Conservation (phyloP, 2,797 vertebrate species). For the Sebastes reedi region DNA sequence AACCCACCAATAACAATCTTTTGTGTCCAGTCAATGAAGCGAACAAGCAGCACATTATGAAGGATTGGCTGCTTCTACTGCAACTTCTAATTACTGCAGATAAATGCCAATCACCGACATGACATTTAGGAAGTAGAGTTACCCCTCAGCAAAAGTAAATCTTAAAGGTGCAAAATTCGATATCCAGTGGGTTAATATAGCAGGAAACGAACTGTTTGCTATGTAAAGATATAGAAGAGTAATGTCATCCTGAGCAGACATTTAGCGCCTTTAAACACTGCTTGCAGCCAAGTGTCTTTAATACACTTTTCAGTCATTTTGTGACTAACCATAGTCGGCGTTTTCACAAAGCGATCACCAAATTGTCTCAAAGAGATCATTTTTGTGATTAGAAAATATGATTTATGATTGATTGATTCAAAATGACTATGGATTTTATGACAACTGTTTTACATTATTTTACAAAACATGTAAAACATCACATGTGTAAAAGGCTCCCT, state of each 20-base stretch:
- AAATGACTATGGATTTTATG: neutral
- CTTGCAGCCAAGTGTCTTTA: neutral
- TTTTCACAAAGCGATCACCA: neutral
- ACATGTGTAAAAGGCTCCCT: neutral
- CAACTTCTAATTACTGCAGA: slow-evolving; percentile 26
- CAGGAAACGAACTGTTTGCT: too few species aligned
- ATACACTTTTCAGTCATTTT: neutral
- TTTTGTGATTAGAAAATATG: neutral
- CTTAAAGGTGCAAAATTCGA: neutral
- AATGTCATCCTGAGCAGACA: too few species aligned
- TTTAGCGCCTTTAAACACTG: neutral
- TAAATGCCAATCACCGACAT: slow-evolving; percentile 14
- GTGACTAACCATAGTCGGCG: neutral
- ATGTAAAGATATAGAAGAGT: too few species aligned
- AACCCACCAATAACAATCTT: neutral
- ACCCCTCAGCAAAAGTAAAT: neutral
- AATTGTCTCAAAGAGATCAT: neutral
- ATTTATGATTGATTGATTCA: neutral
- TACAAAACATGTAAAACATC: neutral
- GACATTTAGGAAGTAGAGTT: slow-evolving; percentile 37
- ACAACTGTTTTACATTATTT: neutral
- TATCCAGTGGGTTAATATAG: too few species aligned
- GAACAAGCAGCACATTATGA: slow-evolving; percentile 29
- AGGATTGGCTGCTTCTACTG: slow-evolving; percentile 3
- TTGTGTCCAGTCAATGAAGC: slow-evolving; percentile 18